Conservation (phyloP, 92 coral and sea anemone genomes). For the Zoanthus sansibaricus region DNA sequence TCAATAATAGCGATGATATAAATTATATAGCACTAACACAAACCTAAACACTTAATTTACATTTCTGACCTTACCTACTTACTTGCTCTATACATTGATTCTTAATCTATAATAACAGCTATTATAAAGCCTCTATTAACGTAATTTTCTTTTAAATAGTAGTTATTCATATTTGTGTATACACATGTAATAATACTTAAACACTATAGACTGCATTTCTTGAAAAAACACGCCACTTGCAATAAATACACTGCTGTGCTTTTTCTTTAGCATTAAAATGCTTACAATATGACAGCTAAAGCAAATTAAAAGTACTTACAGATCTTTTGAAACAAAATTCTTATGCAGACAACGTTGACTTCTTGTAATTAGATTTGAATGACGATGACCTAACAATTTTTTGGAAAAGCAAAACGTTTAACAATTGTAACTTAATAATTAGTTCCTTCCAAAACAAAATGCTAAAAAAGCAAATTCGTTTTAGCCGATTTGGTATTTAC, state of each 20-base stretch:
- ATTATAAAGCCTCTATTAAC: slow-evolving; percentile 13
- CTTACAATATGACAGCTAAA: too few relatives aligned
- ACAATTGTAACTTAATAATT: slow-evolving; percentile 32
- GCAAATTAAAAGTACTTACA: too few relatives aligned
- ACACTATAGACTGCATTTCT: neutral
- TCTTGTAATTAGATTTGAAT: too few relatives aligned
- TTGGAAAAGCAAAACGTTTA: slow-evolving; percentile 33
- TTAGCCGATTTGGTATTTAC: slow-evolving; percentile 25
- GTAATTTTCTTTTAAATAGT: neutral
- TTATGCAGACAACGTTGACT: too few relatives aligned
- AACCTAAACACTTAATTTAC: neutral
- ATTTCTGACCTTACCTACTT: neutral
- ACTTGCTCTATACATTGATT: neutral
- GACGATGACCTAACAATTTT: too few relatives aligned
- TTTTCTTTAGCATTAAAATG: too few relatives aligned
- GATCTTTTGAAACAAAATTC: too few relatives aligned
- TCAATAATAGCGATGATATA: neutral
- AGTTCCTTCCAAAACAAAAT: too few relatives aligned
- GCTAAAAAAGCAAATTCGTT: slow-evolving; percentile 9
- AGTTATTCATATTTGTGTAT: neutral
- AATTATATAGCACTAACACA: neutral
- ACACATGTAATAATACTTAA: neutral
- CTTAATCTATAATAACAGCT: neutral
- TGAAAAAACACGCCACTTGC: too few relatives aligned
- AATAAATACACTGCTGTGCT: too few relatives aligned